phyloP scores from a whole-genome alignment of 2,888 invertebrate species.

The Schizotus pectinicornis region DNA sequence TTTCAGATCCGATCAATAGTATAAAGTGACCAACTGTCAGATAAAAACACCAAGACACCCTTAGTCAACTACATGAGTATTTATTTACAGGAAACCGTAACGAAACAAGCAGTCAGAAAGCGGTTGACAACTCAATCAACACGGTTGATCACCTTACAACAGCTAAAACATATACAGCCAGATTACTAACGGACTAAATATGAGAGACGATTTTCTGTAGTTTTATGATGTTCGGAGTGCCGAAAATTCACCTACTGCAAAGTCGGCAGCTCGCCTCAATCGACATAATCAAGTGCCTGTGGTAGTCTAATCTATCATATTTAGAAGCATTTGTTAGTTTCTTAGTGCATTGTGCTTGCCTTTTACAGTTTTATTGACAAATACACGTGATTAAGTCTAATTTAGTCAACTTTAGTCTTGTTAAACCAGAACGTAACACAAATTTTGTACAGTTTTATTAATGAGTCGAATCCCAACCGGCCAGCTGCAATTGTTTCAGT shows the following conservation, averaged over 20 bases:
- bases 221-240: slow-evolving; percentile 10
- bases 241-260: neutral
- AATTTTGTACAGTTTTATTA: slow-evolving; percentile 16
- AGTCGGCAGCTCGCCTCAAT: too few relatives aligned
- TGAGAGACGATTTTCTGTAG: slow-evolving; percentile 14
- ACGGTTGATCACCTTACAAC: slow-evolving; percentile 28
- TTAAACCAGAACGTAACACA: neutral
- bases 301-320: slow-evolving; percentile 23
- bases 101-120: slow-evolving; percentile 14
- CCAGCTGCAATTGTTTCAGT: slow-evolving; percentile 51
- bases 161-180: slow-evolving; percentile 24
- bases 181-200: slow-evolving; percentile 25
- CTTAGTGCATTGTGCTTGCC: slow-evolving; percentile 25
- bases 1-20: slow-evolving; percentile 17
- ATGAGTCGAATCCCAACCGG: slow-evolving; percentile 51
- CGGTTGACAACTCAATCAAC: slow-evolving; percentile 9
- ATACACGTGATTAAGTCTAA: slow-evolving; percentile 20
- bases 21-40: slow-evolving; percentile 28
- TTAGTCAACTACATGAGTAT: slow-evolving; percentile 20
- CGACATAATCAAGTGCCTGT: slow-evolving; percentile 9
- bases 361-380: slow-evolving; percentile 22
- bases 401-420: slow-evolving; percentile 20
- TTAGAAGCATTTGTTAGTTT: slow-evolving; percentile 26
- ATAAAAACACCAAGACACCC: slow-evolving; percentile 28
- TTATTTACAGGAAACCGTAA: slow-evolving; percentile 21